phyloP scores from a whole-genome alignment of 2,113 vertebrate genomes.

The Burhinus oedicnemus region DNA sequence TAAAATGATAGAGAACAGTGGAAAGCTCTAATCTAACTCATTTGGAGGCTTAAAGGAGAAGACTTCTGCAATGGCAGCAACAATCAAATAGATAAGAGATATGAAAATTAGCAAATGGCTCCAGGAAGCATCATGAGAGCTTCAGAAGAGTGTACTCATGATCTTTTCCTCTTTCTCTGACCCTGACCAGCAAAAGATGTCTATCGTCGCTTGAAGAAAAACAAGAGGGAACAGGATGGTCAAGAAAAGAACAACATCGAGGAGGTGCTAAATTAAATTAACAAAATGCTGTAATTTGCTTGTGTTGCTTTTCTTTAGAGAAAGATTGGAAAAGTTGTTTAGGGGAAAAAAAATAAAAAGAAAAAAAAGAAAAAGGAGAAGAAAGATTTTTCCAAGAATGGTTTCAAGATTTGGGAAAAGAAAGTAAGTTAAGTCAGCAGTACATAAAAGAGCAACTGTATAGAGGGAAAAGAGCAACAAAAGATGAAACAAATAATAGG shows the following conservation, averaged over 20 bases:
- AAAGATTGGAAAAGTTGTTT: neutral
- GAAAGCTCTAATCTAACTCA: neutral
- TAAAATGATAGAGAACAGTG: neutral
- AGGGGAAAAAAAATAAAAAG: neutral
- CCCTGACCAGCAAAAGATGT: neutral
- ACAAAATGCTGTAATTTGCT: neutral
- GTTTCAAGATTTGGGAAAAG: neutral
- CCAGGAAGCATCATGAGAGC: neutral
- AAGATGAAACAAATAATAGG: constrained; percentile 19
- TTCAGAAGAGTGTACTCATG: fast-evolving
- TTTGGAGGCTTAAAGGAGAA: neutral
- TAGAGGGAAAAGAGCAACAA: neutral
- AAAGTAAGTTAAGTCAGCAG: neutral
- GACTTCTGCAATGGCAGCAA: neutral
- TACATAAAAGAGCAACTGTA: neutral
- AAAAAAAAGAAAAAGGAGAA: neutral
- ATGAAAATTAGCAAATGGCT: neutral
- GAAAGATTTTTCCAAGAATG: neutral
- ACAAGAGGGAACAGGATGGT: neutral
- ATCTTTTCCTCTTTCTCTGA: neutral
- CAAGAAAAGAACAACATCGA: neutral
- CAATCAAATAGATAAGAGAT: neutral
- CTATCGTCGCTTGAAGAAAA: neutral
- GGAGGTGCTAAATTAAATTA: neutral
- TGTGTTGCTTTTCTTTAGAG: neutral